phyloP scores from a whole-genome alignment of 2,888 invertebrate species.

The Stenodema calcarata region DNA sequence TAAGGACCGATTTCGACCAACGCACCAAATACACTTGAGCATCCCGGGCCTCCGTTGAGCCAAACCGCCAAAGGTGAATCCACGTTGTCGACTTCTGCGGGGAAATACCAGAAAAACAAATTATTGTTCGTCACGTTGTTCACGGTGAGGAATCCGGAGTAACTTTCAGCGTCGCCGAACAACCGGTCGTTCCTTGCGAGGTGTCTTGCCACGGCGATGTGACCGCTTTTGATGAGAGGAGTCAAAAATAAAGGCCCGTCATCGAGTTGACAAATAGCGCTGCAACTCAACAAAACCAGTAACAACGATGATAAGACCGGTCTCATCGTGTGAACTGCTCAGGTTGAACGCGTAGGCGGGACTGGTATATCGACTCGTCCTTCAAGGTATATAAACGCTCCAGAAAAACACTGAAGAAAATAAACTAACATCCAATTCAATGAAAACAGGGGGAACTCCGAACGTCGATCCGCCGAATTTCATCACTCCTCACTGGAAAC shows the following conservation, averaged over 20 bases:
- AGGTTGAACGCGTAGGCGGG: not conserved
- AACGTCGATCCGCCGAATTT: too few species aligned
- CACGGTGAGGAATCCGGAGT: conserved; percentile 71
- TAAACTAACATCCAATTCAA: too few species aligned
- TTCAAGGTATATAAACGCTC: not conserved
- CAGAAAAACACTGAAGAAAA: too few species aligned
- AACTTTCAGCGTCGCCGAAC: conserved; percentile 61
- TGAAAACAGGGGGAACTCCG: too few species aligned
- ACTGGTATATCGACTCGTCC: not conserved
- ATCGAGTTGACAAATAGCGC: not conserved
- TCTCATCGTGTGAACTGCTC: not conserved
- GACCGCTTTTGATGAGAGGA: conserved; percentile 66
- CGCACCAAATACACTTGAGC: conserved; percentile 66
- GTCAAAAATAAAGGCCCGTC: conserved; percentile 68
- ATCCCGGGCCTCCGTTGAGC: conserved; percentile 69
- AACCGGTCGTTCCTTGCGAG: conserved; percentile 50
- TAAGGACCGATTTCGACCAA: conserved; percentile 70
- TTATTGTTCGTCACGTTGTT: conserved; percentile 63
- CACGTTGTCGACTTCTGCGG: conserved; percentile 60
- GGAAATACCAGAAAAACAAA: conserved; percentile 66
- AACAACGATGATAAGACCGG: not conserved
- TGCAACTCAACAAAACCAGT: not conserved
- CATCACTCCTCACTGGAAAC: too few species aligned
- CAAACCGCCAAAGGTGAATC: conserved; percentile 66
- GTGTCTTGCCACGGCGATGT: conserved; percentile 62